Percentiles rank a stretch among this genome's conserved stretches.
Evolutionary conservation across 2,113 vertebrate species (phyloP).

Genomic region (Scartelaos histophorus): DNA sequence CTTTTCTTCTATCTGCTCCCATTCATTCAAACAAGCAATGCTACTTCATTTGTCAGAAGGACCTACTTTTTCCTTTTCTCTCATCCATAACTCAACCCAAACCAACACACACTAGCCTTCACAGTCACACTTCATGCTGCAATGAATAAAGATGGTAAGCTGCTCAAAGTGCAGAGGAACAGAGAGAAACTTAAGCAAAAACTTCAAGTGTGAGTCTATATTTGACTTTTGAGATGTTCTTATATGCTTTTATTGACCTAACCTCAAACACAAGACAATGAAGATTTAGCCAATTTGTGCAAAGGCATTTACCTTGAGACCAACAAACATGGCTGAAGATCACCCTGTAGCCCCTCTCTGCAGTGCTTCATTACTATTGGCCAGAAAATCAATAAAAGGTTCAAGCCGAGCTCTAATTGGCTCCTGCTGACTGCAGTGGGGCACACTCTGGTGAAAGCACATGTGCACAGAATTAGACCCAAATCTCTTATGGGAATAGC

Average conservation of each 20-base stretch:
- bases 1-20: not conserved
- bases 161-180: not conserved
- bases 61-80: not conserved
- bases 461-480: constrained; percentile 31
- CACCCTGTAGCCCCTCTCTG: constrained; percentile 45
- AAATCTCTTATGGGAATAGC: constrained; percentile 43
- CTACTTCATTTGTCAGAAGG: not conserved
- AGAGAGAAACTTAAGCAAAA: not conserved
- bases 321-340: constrained; percentile 42
- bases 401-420: constrained; percentile 58
- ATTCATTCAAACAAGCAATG: not conserved
- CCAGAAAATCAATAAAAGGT: constrained; percentile 67
- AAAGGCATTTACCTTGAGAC: constrained; percentile 48
- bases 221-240: not conserved
- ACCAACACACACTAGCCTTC: not conserved
- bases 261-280: constrained; percentile 14
- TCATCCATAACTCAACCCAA: not conserved
- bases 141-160: constrained; percentile 22
- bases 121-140: constrained; percentile 22
- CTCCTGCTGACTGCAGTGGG: constrained; percentile 51
- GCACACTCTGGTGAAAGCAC: constrained; percentile 30
- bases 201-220: not conserved
- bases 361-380: constrained; percentile 66
- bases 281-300: constrained; percentile 44
- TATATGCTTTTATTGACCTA: not conserved